Percentiles rank a stretch among this genome's conserved stretches.
These are phyloP conservation scores for Craterocephalus amniculus DNA, from an alignment of 2,797 vertebrate species.

Conservation along the genomic window DNA sequence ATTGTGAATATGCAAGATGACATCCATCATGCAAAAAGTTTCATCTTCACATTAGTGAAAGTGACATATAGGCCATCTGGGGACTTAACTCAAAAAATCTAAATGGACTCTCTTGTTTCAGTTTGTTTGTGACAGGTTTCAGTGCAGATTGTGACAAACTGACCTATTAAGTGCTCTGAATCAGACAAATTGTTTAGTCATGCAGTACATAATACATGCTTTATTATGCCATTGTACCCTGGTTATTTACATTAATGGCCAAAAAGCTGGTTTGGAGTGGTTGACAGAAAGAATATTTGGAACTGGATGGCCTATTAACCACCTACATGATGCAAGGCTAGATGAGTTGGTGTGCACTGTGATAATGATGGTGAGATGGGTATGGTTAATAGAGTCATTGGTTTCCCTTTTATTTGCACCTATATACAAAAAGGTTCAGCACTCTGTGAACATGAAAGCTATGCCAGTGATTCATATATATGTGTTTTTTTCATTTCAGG, in stretches of 20 bases:
- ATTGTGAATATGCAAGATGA: slow-evolving; percentile 42
- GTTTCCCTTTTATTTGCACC: slow-evolving; percentile 57
- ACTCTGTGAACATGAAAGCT: slow-evolving; percentile 19
- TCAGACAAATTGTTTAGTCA: slow-evolving; percentile 46
- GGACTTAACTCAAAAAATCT: slow-evolving; percentile 3
- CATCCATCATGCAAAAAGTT: slow-evolving; percentile 18
- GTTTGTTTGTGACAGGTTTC: slow-evolving; percentile 3
- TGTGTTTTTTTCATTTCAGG: slow-evolving; percentile 80
- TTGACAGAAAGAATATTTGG: slow-evolving; percentile 65
- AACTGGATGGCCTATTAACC: slow-evolving; percentile 68
- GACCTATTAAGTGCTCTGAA: slow-evolving; percentile 28
- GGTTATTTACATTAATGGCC: slow-evolving; percentile 71
- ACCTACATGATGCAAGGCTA: slow-evolving; percentile 63
- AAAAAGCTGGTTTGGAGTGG: slow-evolving; percentile 55
- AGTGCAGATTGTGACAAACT: slow-evolving; percentile 11
- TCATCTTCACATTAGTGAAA: slow-evolving; percentile 13
- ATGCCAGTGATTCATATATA: slow-evolving; percentile 22
- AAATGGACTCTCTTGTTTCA: neutral
- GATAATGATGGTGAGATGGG: slow-evolving; percentile 48
- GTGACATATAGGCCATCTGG: slow-evolving; percentile 4
- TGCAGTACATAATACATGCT: slow-evolving; percentile 34
- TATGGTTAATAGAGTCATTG: slow-evolving; percentile 45
- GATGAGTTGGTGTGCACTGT: slow-evolving; percentile 59
- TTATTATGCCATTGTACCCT: slow-evolving; percentile 44
- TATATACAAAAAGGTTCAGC: slow-evolving; percentile 46